Evolutionary conservation across 1,140 invertebrate species (phyloP), one percentile per base, ranked within the genome.

Genomic region (Bombus waltoni): DNA sequence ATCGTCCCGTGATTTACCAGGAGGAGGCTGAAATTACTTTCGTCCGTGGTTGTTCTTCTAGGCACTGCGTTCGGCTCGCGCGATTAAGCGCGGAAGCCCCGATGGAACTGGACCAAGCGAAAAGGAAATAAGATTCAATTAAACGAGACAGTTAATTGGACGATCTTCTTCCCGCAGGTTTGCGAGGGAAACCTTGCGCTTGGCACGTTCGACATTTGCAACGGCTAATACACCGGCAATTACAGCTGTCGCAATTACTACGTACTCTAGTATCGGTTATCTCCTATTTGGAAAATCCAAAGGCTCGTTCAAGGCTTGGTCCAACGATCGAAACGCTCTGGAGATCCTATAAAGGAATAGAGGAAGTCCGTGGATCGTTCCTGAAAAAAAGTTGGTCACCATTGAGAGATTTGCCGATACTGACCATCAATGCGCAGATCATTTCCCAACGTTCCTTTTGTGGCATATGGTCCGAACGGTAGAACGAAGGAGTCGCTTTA

Each of bases 71-170:
- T 66, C 40, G 44, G 25, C 47, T 76, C 25, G 53, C 25, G 25
- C 32, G 38, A 76, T 75, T 57, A 79, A 44, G 8, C 40, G 71
- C n/a, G 1, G 57, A 77, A 77, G 38, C 57, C 75, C n/a, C 62
- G 25, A 79, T 25, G 77, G 44, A 79, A 65, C 77, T 79, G 62
- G 77, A 35, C 42, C 62, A 35, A 66, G 59, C 32, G 40, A 66
- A 70, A 62, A 42, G 65, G 32, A 70, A 47, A 68, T 47, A 80
- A 80, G 44, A 71, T 80, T 70, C 78, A 70, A 80, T 80, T 70
- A 80, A 80, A 47, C 42, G 44, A 65, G 65, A 70, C 65, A 18
- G 78, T 47, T 80, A 80, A 80, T 80, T 47, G 62, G 65, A 80
- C 62, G 15, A 80, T 80, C 32, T 53, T 80, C 75, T 65, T 57